These are phyloP conservation scores for Agrilus cyanescens DNA, from an alignment of 2,888 invertebrate species.

Conservation along the genomic window DNA sequence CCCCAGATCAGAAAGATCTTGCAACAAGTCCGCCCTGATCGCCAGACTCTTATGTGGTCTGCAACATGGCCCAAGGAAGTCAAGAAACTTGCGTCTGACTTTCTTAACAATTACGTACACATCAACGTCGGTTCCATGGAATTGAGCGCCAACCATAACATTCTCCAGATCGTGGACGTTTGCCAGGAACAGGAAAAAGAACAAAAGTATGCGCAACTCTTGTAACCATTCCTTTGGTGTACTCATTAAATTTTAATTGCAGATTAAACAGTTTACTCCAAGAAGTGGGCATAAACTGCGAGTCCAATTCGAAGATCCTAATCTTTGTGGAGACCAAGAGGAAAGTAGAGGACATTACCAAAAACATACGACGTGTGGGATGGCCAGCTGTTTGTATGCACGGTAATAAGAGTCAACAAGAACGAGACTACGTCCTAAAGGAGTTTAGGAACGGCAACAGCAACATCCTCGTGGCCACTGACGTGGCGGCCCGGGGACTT, in stretches of 20 bases:
- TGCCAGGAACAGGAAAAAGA: conserved; percentile 82
- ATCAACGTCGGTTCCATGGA: conserved; percentile 84
- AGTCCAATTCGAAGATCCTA: conserved; percentile 80
- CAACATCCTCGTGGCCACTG: conserved; percentile 89
- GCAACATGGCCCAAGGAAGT: conserved; percentile 99
- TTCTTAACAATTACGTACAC: conserved; percentile 79
- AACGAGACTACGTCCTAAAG: conserved; percentile 82
- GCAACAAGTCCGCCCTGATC: conserved; percentile 84
- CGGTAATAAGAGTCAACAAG: conserved; percentile 91
- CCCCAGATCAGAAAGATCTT: conserved; percentile 91
- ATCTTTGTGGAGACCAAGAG: conserved; percentile 96
- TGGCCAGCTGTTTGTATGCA: conserved; percentile 80
- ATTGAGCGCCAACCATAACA: conserved; percentile 89
- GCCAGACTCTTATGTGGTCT: conserved; percentile 98
- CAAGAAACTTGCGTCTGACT: conserved; percentile 81
- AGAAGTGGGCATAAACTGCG: conserved; percentile 63
- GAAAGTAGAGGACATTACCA: conserved; percentile 67
- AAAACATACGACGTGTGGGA: conserved; percentile 65
- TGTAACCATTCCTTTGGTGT: conserved; percentile 73
- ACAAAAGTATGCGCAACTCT: conserved; percentile 25
- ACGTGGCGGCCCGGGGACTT: conserved; percentile 92
- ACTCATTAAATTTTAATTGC: conserved; percentile 53
- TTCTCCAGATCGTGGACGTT: conserved; percentile 91
- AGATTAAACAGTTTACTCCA: conserved; percentile 64
- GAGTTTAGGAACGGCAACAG: conserved; percentile 82